Evolutionary conservation across 1,140 invertebrate species (phyloP).

Genomic region (Trichonephila inaurata): DNA sequence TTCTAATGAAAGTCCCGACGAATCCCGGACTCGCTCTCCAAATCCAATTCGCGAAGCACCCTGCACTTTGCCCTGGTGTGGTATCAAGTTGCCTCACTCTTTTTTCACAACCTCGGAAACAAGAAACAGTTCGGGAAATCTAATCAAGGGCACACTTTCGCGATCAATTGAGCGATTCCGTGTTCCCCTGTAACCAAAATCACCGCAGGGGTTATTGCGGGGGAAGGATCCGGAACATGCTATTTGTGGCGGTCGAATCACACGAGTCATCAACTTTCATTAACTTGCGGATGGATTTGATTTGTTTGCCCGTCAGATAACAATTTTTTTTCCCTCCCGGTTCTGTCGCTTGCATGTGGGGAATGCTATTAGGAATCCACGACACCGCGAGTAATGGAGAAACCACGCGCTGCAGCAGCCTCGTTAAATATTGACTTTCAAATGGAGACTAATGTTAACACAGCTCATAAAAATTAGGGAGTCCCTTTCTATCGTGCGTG

Average conservation of each 20-base stretch:
- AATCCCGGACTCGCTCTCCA: not conserved
- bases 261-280: constrained; percentile 48
- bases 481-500: not conserved
- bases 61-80: not conserved
- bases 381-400: not conserved
- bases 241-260: not conserved
- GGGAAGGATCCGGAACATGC: not conserved
- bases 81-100: not conserved
- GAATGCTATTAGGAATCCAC: not conserved
- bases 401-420: not conserved
- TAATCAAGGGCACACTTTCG: constrained; percentile 46
- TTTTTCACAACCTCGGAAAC: not conserved
- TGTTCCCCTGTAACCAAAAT: not conserved
- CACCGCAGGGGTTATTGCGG: not conserved
- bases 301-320: constrained; percentile 4
- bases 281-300: constrained; percentile 27
- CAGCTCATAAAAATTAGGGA: not conserved
- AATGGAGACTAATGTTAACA: not conserved
- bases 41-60: not conserved
- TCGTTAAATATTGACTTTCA: not conserved
- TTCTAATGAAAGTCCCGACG: not conserved
- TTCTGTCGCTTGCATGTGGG: not conserved
- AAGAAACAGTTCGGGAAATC: not conserved
- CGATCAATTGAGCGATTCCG: constrained; percentile 16
- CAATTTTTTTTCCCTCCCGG: not conserved